Conservation (phyloP, 2,888 invertebrate species). For the Ceriagrion tenellum region DNA sequence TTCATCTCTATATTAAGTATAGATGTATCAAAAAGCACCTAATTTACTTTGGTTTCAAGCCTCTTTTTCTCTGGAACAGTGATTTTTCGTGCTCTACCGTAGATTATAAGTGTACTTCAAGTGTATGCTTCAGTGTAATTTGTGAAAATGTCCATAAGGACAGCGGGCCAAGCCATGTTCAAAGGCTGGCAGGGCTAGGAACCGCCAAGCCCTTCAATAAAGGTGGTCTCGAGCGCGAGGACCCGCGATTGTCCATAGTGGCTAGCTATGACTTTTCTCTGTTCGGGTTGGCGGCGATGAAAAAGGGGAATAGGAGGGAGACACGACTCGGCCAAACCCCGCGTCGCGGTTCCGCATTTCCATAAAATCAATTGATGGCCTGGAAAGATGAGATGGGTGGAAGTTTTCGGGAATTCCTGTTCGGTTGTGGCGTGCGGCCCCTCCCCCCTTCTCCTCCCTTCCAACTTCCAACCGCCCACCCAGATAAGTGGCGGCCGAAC, state of each 20-base stretch:
- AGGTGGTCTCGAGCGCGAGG: too few species aligned
- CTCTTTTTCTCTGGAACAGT: too few species aligned
- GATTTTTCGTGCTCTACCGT: too few species aligned
- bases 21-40: too few species aligned
- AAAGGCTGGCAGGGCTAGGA: too few species aligned
- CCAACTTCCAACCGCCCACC: neutral
- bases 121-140: too few species aligned
- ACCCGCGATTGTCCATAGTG: neutral
- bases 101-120: too few species aligned
- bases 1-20: too few species aligned
- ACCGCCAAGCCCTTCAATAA: too few species aligned
- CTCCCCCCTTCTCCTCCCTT: neutral
- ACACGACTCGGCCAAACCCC: neutral
- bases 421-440: neutral
- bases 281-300: neutral
- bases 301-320: neutral
- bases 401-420: slow-evolving; percentile 29
- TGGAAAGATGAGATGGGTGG: slow-evolving; percentile 34
- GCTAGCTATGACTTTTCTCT: neutral
- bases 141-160: too few species aligned
- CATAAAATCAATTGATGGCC: slow-evolving; percentile 50
- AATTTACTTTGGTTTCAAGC: too few species aligned
- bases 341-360: slow-evolving; percentile 34
- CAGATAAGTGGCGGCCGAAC: neutral
- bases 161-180: too few species aligned